A percentile compares a stretch with the other conserved stretches of the same genome.
phyloP scores from a whole-genome alignment of 2,888 invertebrate genomes.

The Catocala fraxini region DNA sequence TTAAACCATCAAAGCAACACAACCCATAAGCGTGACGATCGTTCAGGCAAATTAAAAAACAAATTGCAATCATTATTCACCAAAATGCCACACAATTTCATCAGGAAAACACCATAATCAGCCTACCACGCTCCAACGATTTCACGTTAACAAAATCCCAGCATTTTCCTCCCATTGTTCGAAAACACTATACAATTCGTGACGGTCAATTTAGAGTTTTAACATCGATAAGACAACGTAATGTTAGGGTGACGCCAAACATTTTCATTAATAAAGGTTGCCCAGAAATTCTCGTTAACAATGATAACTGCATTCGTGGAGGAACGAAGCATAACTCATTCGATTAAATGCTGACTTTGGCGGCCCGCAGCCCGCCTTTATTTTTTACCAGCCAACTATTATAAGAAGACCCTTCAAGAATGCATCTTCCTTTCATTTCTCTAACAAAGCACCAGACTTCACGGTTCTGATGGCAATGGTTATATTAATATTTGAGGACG shows the following conservation, averaged over 20 bases:
- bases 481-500: constrained; percentile 54
- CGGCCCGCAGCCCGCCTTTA: constrained; percentile 77
- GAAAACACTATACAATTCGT: constrained; percentile 56
- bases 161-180: constrained; percentile 41
- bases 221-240: constrained; percentile 47
- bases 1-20: too few relatives aligned
- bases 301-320: constrained; percentile 74
- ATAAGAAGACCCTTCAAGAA: constrained; percentile 40
- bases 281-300: constrained; percentile 68
- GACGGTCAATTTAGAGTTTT: constrained; percentile 62
- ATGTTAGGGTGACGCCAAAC: constrained; percentile 63
- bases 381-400: constrained; percentile 53
- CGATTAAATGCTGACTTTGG: constrained; percentile 72
- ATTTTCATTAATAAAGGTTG: constrained; percentile 70
- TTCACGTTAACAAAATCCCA: constrained; percentile 25
- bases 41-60: background rate
- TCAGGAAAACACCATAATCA: constrained; percentile 13
- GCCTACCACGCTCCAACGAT: constrained; percentile 43
- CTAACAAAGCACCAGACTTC: constrained; percentile 2
- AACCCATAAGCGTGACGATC: too few relatives aligned
- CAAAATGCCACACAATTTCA: constrained; percentile 13
- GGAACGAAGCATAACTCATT: constrained; percentile 85
- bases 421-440: background rate
- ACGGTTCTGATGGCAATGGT: constrained; percentile 50
- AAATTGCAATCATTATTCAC: background rate